A percentile compares a stretch with the other conserved stretches of the same genome.
These are phyloP conservation scores for Cotesia congregata DNA, from an alignment of 2,888 invertebrate genomes.

Conservation along the genomic window DNA sequence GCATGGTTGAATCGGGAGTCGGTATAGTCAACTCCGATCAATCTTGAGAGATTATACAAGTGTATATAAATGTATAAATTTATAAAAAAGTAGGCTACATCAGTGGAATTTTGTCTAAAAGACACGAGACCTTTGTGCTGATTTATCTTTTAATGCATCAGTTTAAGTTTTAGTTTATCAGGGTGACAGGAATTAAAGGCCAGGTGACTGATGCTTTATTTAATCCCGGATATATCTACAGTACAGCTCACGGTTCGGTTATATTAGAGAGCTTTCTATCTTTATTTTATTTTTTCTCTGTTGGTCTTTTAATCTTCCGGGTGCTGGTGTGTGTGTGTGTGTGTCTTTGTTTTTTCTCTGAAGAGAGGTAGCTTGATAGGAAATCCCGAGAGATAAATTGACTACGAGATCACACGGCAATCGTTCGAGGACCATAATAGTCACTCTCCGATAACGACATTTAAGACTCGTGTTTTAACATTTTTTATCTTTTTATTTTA, in stretches of 20 bases:
- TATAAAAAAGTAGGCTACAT: background rate
- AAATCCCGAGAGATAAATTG: conserved; percentile 21
- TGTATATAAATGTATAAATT: background rate
- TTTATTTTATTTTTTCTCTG: background rate
- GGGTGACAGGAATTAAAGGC: conserved; percentile 19
- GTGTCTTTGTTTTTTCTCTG: background rate
- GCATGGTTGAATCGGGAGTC: background rate
- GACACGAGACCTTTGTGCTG: conserved; percentile 13
- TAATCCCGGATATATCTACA: conserved; percentile 17
- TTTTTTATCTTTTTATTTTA: background rate
- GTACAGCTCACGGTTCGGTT: conserved; percentile 10
- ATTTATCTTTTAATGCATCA: conserved; percentile 22
- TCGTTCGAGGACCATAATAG: conserved; percentile 12
- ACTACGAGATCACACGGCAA: conserved; percentile 19
- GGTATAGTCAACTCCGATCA: background rate
- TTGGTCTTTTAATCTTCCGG: background rate
- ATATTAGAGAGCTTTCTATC: conserved; percentile 10
- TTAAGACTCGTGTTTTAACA: conserved; percentile 12
- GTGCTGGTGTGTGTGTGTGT: background rate
- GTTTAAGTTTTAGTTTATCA: conserved; percentile 17
- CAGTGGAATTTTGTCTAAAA: background rate
- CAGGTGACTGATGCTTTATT: conserved; percentile 21
- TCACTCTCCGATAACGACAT: conserved; percentile 17
- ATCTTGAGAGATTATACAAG: background rate
- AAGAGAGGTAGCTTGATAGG: conserved; percentile 17